Evolutionary conservation across 2,888 invertebrate species (phyloP).

Genomic region (Aspidapion aeneum): DNA sequence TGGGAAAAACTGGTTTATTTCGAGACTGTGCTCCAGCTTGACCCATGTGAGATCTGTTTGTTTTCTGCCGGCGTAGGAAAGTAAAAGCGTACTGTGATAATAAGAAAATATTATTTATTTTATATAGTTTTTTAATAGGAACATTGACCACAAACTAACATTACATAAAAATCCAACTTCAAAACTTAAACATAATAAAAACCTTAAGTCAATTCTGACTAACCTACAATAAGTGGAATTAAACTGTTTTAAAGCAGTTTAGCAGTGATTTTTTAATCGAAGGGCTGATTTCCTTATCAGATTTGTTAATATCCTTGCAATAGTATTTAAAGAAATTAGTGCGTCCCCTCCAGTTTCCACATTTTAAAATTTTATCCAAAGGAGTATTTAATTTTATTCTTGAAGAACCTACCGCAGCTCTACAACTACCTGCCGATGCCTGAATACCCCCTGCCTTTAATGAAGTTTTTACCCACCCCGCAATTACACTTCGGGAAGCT

Average conservation of each 20-base stretch:
- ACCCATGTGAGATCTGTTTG: slow-evolving; percentile 16
- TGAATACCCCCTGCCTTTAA: slow-evolving; percentile 12
- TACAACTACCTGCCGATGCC: slow-evolving; percentile 15
- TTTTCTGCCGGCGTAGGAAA: neutral
- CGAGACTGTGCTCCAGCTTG: slow-evolving; percentile 1
- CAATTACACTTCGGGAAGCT: slow-evolving; percentile 17
- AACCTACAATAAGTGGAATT: too few relatives aligned
- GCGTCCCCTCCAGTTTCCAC: slow-evolving; percentile 15
- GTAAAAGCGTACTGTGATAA: slow-evolving; percentile 14
- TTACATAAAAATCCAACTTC: too few relatives aligned
- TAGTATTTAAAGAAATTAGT: slow-evolving; percentile 16
- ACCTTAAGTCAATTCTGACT: too few relatives aligned
- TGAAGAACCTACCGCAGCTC: slow-evolving; percentile 17
- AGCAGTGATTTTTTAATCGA: too few relatives aligned
- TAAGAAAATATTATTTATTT: neutral
- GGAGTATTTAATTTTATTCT: slow-evolving; percentile 11
- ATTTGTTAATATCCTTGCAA: neutral
- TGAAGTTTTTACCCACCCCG: slow-evolving; percentile 17
- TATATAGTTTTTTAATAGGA: too few relatives aligned
- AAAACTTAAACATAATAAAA: too few relatives aligned
- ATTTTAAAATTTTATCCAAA: slow-evolving; percentile 17
- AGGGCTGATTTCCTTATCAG: too few relatives aligned
- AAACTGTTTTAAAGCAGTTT: too few relatives aligned
- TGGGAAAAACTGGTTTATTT: slow-evolving; percentile 10
- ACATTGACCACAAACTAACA: too few relatives aligned